phyloP scores from a whole-genome alignment of 1,140 invertebrate species.

The Epicauta chinensis region DNA sequence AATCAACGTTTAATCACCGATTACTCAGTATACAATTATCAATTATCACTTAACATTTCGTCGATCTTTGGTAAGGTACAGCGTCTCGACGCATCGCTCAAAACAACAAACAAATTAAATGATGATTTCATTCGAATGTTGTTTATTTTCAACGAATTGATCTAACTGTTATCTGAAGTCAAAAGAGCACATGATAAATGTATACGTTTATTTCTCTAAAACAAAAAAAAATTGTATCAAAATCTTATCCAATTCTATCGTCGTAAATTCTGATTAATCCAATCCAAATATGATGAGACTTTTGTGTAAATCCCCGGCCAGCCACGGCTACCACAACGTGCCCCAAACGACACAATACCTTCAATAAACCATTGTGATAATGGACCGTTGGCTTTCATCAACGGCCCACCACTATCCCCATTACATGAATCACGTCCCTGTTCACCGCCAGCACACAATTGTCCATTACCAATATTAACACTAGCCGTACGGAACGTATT shows the following conservation, averaged over 20 bases:
- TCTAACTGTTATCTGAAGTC: too few species aligned
- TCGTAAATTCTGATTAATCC: conserved; percentile 46
- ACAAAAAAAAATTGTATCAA: too few species aligned
- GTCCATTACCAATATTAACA: conserved; percentile 40
- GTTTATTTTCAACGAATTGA: too few species aligned
- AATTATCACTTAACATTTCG: too few species aligned
- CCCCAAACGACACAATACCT: conserved; percentile 56
- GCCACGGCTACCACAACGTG: conserved; percentile 48
- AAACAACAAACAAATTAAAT: too few species aligned
- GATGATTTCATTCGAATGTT: too few species aligned
- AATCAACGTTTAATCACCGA: too few species aligned
- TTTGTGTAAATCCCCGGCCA: conserved; percentile 55
- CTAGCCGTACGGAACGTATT: conserved; percentile 42
- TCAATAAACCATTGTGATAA: conserved; percentile 43
- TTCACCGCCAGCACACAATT: conserved; percentile 59
- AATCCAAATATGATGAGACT: conserved; percentile 47
- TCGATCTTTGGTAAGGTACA: too few species aligned
- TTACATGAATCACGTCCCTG: conserved; percentile 58
- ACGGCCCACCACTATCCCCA: conserved; percentile 54
- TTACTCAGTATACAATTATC: too few species aligned
- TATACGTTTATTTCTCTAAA: too few species aligned
- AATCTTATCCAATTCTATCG: conserved; percentile 3
- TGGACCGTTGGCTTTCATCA: conserved; percentile 44
- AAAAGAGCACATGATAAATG: too few species aligned
- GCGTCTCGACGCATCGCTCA: too few species aligned